Conservation (phyloP, 2,113 vertebrate genomes). For the Notothenia coriiceps region DNA sequence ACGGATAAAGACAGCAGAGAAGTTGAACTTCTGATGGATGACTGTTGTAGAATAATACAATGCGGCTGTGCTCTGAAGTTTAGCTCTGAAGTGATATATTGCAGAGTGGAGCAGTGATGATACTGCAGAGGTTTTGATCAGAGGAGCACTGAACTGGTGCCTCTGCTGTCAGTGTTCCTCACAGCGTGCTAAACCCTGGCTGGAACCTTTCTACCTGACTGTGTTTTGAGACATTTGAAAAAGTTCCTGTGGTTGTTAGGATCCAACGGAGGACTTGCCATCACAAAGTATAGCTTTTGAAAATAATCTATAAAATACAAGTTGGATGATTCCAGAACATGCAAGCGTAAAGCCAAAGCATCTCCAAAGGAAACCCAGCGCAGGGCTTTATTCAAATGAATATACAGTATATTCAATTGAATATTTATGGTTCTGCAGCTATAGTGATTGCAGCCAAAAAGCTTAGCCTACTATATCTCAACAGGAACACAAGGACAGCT, state of each 20-base stretch:
- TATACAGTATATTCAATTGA: slow-evolving; percentile 40
- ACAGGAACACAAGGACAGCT: slow-evolving; percentile 37
- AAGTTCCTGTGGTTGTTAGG: not conserved
- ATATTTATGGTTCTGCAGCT: slow-evolving; percentile 48
- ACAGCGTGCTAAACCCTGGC: not conserved
- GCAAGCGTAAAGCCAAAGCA: slow-evolving; percentile 23
- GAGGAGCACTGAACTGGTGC: too few species aligned
- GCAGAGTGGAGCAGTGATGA: not conserved
- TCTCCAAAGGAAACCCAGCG: slow-evolving; percentile 5
- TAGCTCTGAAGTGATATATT: not conserved
- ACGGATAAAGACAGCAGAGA: slow-evolving; percentile 5
- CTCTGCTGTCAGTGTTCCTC: too few species aligned
- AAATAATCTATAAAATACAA: slow-evolving; percentile 3
- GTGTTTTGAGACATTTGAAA: not conserved
- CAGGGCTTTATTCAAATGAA: not conserved
- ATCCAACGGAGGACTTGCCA: not conserved
- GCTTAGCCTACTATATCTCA: slow-evolving; percentile 21
- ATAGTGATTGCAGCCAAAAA: slow-evolving; percentile 20
- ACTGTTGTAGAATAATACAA: not conserved
- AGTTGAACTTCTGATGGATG: fast-evolving
- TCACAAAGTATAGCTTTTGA: not conserved
- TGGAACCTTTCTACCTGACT: not conserved
- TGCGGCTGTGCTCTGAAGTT: not conserved
- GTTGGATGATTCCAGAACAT: slow-evolving; percentile 36
- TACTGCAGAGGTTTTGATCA: not conserved